Evolutionary conservation across 2,113 vertebrate genomes (phyloP), one percentile per base, ranked within the genome.

Genomic region (Atherinomorus stipes): DNA sequence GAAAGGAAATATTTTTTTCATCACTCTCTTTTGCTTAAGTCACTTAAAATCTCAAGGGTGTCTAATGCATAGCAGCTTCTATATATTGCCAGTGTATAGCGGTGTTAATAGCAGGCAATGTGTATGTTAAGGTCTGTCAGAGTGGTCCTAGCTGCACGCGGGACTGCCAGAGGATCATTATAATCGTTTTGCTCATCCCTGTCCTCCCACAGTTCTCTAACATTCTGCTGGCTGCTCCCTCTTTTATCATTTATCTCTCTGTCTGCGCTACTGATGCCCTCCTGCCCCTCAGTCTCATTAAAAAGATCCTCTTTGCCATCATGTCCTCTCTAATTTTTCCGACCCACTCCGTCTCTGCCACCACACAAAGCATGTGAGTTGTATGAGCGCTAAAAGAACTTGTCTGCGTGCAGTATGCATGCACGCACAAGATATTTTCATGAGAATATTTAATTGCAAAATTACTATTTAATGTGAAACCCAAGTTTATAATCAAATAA

Each of bases 161-260:
- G 62, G 51, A 72, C 47, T 42, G 64, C 77, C 34, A 21, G 67
- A 18, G 82, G 74, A 81, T 87, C 81, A 81, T 87, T 87, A 73
- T 13, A 58, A 68, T 72, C 64, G 53, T 64, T 65, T 57, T 71
- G 21, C 51, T 78, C 42, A 61, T 1, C 2, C 56, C 64, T 50
- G 56, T 85, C 64, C 71, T 74, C 80, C 71, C 66, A 65, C 68
- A 61, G 40, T 50, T 72, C 76, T 49, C 38, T 64, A 71, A 40
- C 34, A 52, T 81, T 83, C 76, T 47, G 64, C 67, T 26, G 63
- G 70, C 60, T 28, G 21, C 50, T 73, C 28, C 64, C 53, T 71
- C 57, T 71, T 69, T 82, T 42, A 71, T 80, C 76, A 82, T 66
- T 16, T 4, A 42, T 15, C 74, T 67, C 61, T 67, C 49, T 57